Evolutionary conservation across 2,797 vertebrate species (phyloP).

Genomic region (Chaetophractus vellerosus): DNA sequence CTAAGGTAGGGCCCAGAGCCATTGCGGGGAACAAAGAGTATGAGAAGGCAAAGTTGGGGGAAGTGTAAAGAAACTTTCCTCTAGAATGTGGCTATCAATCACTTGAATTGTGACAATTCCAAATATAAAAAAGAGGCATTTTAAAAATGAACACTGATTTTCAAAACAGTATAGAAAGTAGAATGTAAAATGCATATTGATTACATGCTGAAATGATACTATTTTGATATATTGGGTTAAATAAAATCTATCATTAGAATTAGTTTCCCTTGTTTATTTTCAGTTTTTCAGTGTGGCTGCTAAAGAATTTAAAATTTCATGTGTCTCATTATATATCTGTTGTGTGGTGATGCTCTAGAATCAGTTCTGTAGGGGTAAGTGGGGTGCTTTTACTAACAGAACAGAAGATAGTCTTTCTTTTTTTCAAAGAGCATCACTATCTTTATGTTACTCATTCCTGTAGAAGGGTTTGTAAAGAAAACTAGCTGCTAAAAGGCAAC

Average conservation of each 20-base stretch:
- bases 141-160: neutral
- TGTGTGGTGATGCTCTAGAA: neutral
- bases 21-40: neutral
- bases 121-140: neutral
- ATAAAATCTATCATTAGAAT: neutral
- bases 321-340: neutral
- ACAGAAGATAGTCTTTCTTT: neutral
- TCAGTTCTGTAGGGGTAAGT: neutral
- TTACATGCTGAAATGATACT: neutral
- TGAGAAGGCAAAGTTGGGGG: neutral
- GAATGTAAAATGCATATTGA: neutral
- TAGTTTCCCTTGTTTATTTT: neutral
- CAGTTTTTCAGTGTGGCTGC: neutral
- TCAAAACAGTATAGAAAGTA: neutral
- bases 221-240: neutral
- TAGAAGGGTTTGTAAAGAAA: neutral
- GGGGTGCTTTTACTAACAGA: too few species aligned
- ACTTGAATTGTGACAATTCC: neutral
- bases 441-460: neutral
- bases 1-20: fast-evolving
- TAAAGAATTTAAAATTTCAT: neutral
- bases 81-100: fast-evolving
- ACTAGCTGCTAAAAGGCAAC: neutral
- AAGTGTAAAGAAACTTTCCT: neutral
- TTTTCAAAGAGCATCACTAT: neutral